Conservation (phyloP, 2,113 vertebrate species). For the Ceyx margarethae region DNA sequence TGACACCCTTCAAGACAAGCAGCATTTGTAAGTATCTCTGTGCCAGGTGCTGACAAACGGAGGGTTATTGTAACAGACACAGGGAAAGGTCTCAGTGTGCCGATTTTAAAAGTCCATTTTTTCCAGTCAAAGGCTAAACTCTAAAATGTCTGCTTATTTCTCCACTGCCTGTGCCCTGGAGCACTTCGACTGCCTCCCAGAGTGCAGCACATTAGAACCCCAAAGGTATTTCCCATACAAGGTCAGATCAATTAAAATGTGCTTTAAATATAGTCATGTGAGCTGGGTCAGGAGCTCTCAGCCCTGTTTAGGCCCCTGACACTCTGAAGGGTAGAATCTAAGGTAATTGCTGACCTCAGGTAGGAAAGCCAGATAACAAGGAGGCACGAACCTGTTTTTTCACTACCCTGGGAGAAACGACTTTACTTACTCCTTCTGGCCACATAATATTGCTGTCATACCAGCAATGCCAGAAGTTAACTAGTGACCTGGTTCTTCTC, state of each 20-base stretch:
- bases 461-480: neutral
- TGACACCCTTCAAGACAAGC: constrained; percentile 41
- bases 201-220: neutral
- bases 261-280: neutral
- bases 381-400: neutral
- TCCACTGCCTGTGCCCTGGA: neutral
- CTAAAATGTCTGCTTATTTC: neutral
- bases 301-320: neutral
- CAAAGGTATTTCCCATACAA: constrained; percentile 31
- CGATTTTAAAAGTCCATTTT: constrained; percentile 27
- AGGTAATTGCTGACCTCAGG: neutral
- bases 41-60: constrained; percentile 31
- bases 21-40: neutral
- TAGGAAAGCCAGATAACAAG: neutral
- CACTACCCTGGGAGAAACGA: neutral
- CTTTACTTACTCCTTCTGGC: neutral
- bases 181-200: neutral
- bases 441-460: neutral
- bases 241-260: constrained; percentile 51
- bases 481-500: neutral
- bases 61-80: neutral
- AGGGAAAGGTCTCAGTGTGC: neutral
- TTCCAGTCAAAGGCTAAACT: constrained; percentile 30
- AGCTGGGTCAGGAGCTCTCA: neutral
- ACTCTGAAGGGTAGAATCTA: constrained; percentile 3